These are phyloP conservation scores for Sinohyriopsis cumingii DNA, from an alignment of 2,888 invertebrate genomes.

Conservation along the genomic window DNA sequence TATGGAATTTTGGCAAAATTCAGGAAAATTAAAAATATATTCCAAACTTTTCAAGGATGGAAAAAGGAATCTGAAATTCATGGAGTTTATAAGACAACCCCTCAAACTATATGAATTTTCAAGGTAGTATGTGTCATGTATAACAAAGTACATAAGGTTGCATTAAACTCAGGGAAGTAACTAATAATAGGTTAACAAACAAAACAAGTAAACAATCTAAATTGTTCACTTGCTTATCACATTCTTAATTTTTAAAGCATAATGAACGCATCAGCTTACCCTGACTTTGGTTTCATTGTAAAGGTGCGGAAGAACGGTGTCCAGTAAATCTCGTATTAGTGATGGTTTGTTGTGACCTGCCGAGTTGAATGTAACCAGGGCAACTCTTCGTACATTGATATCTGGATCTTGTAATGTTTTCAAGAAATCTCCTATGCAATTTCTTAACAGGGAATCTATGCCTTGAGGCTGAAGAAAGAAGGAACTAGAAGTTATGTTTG, in stretches of 20 bases:
- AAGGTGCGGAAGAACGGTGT: conserved; percentile 90
- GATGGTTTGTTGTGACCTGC: conserved; percentile 99
- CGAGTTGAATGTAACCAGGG: conserved; percentile 94
- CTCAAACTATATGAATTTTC: too few relatives aligned
- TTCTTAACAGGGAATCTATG: conserved; percentile 88
- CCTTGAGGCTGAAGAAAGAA: conserved; percentile 82
- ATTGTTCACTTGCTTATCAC: neutral
- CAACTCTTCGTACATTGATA: conserved; percentile 95
- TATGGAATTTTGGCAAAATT: too few relatives aligned
- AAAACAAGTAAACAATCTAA: neutral
- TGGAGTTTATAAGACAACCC: too few relatives aligned
- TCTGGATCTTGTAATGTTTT: conserved; percentile 91
- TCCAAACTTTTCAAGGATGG: too few relatives aligned
- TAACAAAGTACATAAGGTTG: too few relatives aligned
- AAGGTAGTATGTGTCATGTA: too few relatives aligned
- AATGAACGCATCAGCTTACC: conserved; percentile 74
- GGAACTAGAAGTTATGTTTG: neutral
- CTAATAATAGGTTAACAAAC: neutral
- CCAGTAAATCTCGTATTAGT: conserved; percentile 88
- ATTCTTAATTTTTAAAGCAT: neutral
- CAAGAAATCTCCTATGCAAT: conserved; percentile 84
- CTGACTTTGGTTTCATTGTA: conserved; percentile 97
- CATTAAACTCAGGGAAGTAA: too few relatives aligned
- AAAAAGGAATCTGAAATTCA: too few relatives aligned
- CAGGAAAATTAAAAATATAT: too few relatives aligned